Base-by-base conservation (phyloP, 2,888 invertebrate genomes). In the Apodemia zela region DNA sequence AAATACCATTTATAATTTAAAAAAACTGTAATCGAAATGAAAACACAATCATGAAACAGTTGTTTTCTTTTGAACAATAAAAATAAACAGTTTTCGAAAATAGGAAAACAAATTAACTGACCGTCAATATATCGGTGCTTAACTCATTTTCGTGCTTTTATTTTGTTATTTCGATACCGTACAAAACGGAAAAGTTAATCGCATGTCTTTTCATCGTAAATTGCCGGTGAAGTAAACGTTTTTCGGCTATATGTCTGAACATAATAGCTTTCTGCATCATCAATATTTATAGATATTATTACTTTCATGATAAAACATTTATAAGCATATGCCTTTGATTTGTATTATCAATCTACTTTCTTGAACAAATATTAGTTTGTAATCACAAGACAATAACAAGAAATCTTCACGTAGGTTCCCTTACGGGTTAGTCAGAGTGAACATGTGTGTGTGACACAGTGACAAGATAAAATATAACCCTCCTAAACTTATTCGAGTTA, bases 181-280 rank as follows among this genome's bases (percentile, higher is more conserved):
- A 69, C 74, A 74, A 73, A 76, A 73, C 78, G 77, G 76, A 76
- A 78, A 80, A 84, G 77, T 82, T 82, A 81, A 80, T 86, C 81
- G 86, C 86, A 84, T 87, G 87, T 85, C 85, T 83, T 82, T 80
- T 75, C 75, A 68, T 82, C 84, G 79, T 88, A 86, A 85, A 87
- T 82, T 80, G 69, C 68, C 69, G 83, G 65, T 61, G 64, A 67
- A 81, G 75, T 54, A 63, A 80, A 82, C 81, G 85, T 85, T 85
- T 85, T 87, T 86, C 79, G 84, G 83, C 45, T 59, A 62, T 62
- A 63, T 59, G 63, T 63, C 63, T 58, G 59, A 63, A 59, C 63
- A 63, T 63, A 63, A 63, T 63, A 63, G 77, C 79, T 77, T 86
- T 86, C 83, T 84, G 80, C 78, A 79, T 84, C 85, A 87, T 87